Evolutionary conservation across 2,797 vertebrate species (phyloP), one percentile per base, ranked within the genome.

Genomic region (Crax fasciolata): DNA sequence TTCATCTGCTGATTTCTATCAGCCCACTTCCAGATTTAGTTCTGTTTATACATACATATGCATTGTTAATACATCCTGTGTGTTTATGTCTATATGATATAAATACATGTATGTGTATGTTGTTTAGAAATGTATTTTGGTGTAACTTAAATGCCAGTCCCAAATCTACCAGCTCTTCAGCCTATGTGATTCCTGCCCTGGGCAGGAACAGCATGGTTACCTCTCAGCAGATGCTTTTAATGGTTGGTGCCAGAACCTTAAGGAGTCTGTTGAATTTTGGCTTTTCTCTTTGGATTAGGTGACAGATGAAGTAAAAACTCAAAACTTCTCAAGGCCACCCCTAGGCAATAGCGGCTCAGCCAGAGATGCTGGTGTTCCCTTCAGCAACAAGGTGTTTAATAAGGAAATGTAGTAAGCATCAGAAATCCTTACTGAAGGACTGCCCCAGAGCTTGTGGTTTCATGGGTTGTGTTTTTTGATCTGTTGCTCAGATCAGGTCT

Each of bases 311-410:
- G 58, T 21, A 84, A 85, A 94, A 89, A 77, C 70, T 46, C 48
- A 83, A 76, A 55, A 7, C 61, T 39, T 84, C 71, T 89, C 84
- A 89, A 87, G 71, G 48, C 35, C n/a, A 25, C 92, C 77, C 43
- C 74, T 84, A 79, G 86, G 90, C 55, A 84, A 65, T 48, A 84
- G 80, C 68, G 84, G 70, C 46, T 51, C 41, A 88, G 39, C 38
- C 77, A 90, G 75, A 93, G 82, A 82, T 92, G 39, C 82, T 93
- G 63, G 18, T 83, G 43, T 55, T 91, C 85, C 57, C 85, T 44
- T 39, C 57, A 92, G 84, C 81, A 87, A 59, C 65, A 65, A 87
- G 57, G 54, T 44, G 49, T 25, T 80, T 85, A 70, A 74, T 63
- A 83, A 74, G 61, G 38, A 87, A 89, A 67, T 0, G 3, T 13